phyloP scores from a whole-genome alignment of 2,888 invertebrate species.

The Thecocarcelia acutangulata region DNA sequence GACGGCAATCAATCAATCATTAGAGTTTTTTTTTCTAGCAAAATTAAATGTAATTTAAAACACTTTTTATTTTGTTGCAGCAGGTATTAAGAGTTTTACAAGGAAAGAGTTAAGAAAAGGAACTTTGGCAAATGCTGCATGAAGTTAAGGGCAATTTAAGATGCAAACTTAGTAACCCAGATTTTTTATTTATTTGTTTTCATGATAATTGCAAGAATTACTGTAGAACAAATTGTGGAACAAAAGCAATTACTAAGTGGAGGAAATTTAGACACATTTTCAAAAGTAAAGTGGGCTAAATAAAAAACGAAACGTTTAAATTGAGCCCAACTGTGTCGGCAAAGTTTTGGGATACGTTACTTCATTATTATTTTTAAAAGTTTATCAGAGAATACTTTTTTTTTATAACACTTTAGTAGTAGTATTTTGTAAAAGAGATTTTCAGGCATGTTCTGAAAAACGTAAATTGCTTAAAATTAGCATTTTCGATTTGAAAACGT shows the following conservation, averaged over 20 bases:
- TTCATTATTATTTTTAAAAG: too few species aligned
- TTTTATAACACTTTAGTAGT: too few species aligned
- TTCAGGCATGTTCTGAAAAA: too few species aligned
- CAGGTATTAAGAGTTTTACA: neutral
- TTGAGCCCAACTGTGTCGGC: neutral
- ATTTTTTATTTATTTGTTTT: constrained; percentile 20
- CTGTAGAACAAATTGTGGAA: constrained; percentile 2
- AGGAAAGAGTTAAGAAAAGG: too few species aligned
- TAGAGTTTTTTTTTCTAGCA: neutral
- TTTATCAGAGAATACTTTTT: too few species aligned
- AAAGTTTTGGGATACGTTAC: neutral
- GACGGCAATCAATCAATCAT: constrained; percentile 62
- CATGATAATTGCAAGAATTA: constrained; percentile 13
- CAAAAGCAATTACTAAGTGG: constrained; percentile 1
- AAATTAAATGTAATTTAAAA: constrained; percentile 50
- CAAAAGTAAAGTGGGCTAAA: constrained; percentile 15
- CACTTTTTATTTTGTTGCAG: constrained; percentile 44
- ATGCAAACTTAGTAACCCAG: constrained; percentile 57
- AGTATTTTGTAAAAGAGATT: too few species aligned
- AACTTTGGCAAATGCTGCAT: too few species aligned
- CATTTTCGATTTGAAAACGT: too few species aligned
- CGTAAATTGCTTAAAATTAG: too few species aligned
- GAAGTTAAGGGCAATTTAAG: constrained; percentile 53
- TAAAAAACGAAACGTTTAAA: constrained; percentile 11
- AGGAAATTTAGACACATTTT: constrained; percentile 5